Evolutionary conservation across 2,113 vertebrate species (phyloP).

Genomic region (Turdus rufiventris): DNA sequence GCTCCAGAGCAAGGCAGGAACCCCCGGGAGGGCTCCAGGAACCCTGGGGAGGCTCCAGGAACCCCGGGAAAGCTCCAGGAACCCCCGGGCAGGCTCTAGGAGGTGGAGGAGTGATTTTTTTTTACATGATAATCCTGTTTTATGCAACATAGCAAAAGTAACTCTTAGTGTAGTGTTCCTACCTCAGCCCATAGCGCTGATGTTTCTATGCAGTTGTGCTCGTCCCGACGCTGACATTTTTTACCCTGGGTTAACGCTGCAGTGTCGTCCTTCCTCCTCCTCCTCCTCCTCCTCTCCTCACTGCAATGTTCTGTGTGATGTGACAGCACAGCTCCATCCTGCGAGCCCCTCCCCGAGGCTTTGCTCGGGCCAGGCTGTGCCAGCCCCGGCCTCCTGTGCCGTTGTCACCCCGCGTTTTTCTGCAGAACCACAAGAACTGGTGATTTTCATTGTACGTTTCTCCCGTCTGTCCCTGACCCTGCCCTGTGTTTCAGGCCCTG

Average conservation of each 20-base stretch:
- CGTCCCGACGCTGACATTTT: slow-evolving; percentile 23
- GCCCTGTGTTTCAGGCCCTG: slow-evolving; percentile 18
- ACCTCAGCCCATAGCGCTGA: slow-evolving; percentile 74
- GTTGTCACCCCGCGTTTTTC: neutral
- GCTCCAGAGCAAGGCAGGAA: neutral
- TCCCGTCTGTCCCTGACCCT: neutral
- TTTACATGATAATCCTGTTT: slow-evolving; percentile 43
- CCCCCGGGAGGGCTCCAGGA: neutral
- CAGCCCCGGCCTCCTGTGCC: slow-evolving; percentile 15
- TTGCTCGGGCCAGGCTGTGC: neutral
- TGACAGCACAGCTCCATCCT: neutral
- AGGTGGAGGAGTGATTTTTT: neutral
- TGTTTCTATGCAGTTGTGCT: slow-evolving; percentile 74
- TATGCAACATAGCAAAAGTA: slow-evolving; percentile 71
- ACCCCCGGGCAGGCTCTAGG: neutral
- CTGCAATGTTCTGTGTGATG: slow-evolving; percentile 1
- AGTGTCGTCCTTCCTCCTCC: neutral
- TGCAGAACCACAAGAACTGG: neutral
- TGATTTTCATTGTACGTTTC: neutral
- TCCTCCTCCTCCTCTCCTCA: slow-evolving; percentile 11
- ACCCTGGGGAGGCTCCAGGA: neutral
- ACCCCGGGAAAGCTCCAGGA: neutral
- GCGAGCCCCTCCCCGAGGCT: neutral
- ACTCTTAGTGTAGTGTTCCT: slow-evolving; percentile 77
- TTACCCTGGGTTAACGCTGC: neutral